Conservation (phyloP, 2,888 invertebrate species). For the Candidula unifasciata region DNA sequence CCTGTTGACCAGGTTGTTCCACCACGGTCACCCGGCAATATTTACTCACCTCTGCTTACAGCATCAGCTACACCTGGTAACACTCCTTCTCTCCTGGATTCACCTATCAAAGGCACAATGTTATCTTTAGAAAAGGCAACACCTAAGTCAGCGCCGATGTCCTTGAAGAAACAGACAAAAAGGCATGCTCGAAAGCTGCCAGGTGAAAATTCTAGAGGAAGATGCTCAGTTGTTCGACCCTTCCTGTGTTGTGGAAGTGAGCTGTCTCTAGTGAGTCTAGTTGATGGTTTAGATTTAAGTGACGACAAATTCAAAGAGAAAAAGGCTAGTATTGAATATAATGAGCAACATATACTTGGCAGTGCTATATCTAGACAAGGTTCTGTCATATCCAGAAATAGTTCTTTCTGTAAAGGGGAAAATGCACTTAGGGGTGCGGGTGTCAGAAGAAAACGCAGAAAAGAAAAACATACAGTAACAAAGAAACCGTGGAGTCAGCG, state of each 20-base stretch:
- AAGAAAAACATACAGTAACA: slow-evolving; percentile 55
- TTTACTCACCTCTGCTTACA: slow-evolving; percentile 12
- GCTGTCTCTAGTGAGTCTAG: slow-evolving; percentile 68
- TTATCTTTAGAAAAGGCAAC: background rate
- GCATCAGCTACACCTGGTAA: background rate
- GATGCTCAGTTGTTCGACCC: slow-evolving; percentile 68
- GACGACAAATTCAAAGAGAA: slow-evolving; percentile 18
- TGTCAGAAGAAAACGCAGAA: slow-evolving; percentile 54
- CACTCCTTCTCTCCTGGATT: background rate
- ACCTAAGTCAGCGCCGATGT: background rate
- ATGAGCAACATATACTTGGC: slow-evolving; percentile 34
- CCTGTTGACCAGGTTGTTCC: background rate
- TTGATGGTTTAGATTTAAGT: slow-evolving; percentile 54
- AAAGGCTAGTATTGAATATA: slow-evolving; percentile 28
- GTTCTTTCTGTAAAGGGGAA: background rate
- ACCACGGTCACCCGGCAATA: background rate
- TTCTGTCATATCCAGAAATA: background rate
- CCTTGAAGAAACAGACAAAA: background rate
- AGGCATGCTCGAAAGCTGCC: background rate
- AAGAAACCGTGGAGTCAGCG: slow-evolving; percentile 71
- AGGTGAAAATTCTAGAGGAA: slow-evolving; percentile 47
- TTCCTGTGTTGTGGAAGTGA: slow-evolving; percentile 74
- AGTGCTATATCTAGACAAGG: background rate
- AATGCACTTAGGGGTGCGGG: background rate
- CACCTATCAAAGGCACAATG: background rate